Evolutionary conservation across 2,113 vertebrate species (phyloP), one percentile per base, ranked within the genome.

Genomic region (Hypomesus transpacificus): DNA sequence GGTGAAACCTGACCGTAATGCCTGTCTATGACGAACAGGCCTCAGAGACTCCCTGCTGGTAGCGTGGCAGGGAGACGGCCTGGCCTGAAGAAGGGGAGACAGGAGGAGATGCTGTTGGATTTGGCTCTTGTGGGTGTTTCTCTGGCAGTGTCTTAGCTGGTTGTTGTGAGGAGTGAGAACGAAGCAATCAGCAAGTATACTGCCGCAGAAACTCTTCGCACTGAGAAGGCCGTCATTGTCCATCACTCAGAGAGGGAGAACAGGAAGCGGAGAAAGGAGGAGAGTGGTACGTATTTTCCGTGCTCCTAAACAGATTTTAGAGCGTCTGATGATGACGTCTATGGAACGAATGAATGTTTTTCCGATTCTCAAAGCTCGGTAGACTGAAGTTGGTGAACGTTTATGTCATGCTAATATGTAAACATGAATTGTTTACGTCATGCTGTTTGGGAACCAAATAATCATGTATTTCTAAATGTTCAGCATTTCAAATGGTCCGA

Each of bases 61-160:
- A 22, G 24, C 63, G 46, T 11, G 7, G 52, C 50, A 64, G 54
- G 14, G 17, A 66, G n/a, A 58, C 17, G 66, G n/a, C 62, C 16
- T 3, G 53, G 61, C 31, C 3, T 34, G 60, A 31, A 62, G 26
- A 7, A 5, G 26, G 24, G 14, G 56, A 46, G 31, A 73, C 64
- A 17, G 24, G 79, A 73, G 84, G 18, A 57, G 66, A 39, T 20
- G 31, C 11, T 24, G 20, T 2, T n/a, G 61, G 56, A 51, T 21
- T 57, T 68, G 93, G 91, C 91, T 84, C 85, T 93, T 96, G 97
- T 97, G 96, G 92, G 97, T 95, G 95, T 94, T 98, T 98, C 97
- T 99, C 90, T 98, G 97, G 97, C 97, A 99, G 97, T 99, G 97
- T 99, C 97, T 99, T 99, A 99, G 97, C 97, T 99, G 97, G 97